These are phyloP conservation scores for Petrocephalus microphthalmus DNA, from an alignment of 2,113 vertebrate species.

Conservation along the genomic window DNA sequence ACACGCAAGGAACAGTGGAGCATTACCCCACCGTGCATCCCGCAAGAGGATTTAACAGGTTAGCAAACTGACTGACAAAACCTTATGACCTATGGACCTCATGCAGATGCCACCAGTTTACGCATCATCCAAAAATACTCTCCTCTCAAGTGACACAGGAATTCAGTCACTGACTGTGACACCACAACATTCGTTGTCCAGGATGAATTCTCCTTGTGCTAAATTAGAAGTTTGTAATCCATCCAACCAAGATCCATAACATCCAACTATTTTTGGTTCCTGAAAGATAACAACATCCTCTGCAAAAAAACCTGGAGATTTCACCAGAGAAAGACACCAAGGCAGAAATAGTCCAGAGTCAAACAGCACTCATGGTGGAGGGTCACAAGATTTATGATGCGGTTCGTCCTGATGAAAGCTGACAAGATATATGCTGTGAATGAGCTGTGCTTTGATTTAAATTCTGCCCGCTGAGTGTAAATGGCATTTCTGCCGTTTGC, in stretches of 20 bases:
- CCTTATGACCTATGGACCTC: background rate
- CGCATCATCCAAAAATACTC: background rate
- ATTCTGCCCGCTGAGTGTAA: conserved; percentile 22
- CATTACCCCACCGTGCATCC: background rate
- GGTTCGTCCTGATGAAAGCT: conserved; percentile 28
- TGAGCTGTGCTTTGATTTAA: conserved; percentile 19
- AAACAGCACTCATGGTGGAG: background rate
- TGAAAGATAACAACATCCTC: background rate
- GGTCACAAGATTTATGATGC: conserved; percentile 27
- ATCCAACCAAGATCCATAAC: background rate
- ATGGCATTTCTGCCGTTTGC: conserved; percentile 19
- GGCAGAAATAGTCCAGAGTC: conserved; percentile 23
- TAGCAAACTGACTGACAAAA: background rate
- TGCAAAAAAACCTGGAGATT: background rate
- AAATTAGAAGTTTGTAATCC: background rate
- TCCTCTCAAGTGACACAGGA: background rate
- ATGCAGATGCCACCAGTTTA: background rate
- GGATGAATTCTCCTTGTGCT: background rate
- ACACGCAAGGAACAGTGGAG: background rate
- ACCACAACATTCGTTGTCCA: background rate
- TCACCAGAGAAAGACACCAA: background rate
- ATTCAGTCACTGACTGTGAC: conserved; percentile 3
- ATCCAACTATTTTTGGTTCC: background rate
- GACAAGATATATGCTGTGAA: conserved; percentile 18
- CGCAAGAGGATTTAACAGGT: background rate